A percentile compares a stretch with the other conserved stretches of the same genome.
Conservation (phyloP, 1,140 invertebrate species). For the Platyura marginata region DNA sequence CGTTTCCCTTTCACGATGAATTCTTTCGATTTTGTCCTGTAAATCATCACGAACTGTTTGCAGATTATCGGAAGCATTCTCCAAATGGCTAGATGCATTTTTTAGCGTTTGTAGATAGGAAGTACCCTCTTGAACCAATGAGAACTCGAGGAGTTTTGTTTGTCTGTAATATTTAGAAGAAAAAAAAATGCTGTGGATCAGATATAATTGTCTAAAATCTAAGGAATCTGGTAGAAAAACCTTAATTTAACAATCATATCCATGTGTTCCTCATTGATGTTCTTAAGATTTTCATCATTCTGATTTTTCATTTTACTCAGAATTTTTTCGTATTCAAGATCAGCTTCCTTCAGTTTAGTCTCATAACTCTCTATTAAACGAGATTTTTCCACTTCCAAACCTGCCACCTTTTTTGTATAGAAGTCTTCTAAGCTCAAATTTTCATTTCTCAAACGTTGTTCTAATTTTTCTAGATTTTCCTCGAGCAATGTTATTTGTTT, state of each 20-base stretch:
- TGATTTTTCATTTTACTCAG: slow-evolving; percentile 21
- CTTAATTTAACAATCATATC: slow-evolving; percentile 24
- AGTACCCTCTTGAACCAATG: slow-evolving; percentile 20
- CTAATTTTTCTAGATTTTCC: slow-evolving; percentile 21
- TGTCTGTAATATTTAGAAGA: no score
- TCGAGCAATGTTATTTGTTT: slow-evolving; percentile 28
- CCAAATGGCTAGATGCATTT: slow-evolving; percentile 21
- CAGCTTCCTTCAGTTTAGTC: slow-evolving; percentile 19
- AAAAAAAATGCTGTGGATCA: not conserved
- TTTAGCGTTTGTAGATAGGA: slow-evolving; percentile 25
- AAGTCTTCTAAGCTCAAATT: slow-evolving; percentile 15
- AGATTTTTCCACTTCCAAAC: slow-evolving; percentile 12
- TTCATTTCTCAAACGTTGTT: slow-evolving; percentile 25
- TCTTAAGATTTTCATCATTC: slow-evolving; percentile 21
- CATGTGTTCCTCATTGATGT: slow-evolving; percentile 20
- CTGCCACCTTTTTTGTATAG: slow-evolving; percentile 19
- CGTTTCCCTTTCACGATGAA: slow-evolving; percentile 19
- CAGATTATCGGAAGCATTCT: slow-evolving; percentile 9
- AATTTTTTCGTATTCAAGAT: slow-evolving; percentile 23
- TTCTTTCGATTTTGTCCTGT: slow-evolving; percentile 14
- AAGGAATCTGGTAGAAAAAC: not conserved
- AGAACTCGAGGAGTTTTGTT: slow-evolving; percentile 21
- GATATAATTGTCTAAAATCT: not conserved
- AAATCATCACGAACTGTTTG: slow-evolving; percentile 18
- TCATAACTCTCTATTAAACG: slow-evolving; percentile 21